phyloP scores from a whole-genome alignment of 1,140 invertebrate species.

The Cepaea nemoralis region DNA sequence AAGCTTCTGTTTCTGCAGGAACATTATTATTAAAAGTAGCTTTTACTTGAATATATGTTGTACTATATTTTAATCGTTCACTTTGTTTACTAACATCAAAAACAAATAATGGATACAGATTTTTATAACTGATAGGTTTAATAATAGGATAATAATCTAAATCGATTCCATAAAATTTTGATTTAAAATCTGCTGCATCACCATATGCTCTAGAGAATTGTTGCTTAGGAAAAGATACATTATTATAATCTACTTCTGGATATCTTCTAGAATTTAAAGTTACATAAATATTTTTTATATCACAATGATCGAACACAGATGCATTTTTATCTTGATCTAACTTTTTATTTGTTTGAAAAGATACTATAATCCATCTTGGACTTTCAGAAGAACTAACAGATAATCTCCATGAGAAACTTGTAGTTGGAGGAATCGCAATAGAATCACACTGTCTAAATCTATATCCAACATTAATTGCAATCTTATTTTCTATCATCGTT shows the following conservation, averaged over 20 bases:
- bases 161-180: neutral
- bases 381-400: neutral
- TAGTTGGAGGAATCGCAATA: neutral
- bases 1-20: neutral
- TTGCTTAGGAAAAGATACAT: neutral
- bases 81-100: constrained; percentile 8
- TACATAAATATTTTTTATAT: neutral
- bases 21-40: neutral
- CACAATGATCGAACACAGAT: neutral
- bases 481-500: neutral
- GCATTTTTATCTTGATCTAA: neutral
- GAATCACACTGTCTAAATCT: neutral
- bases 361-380: constrained; percentile 1
- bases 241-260: neutral
- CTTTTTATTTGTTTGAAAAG: constrained; percentile 1
- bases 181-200: neutral
- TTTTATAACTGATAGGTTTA: neutral
- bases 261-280: constrained; percentile 18
- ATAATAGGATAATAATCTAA: neutral
- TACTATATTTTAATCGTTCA: neutral
- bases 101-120: neutral
- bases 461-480: neutral
- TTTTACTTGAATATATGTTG: neutral
- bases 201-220: neutral
- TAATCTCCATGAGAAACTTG: neutral